A percentile compares a stretch with the other conserved stretches of the same genome.
Conservation (phyloP, 2,797 vertebrate species). For the Bradypodion ventrale region DNA sequence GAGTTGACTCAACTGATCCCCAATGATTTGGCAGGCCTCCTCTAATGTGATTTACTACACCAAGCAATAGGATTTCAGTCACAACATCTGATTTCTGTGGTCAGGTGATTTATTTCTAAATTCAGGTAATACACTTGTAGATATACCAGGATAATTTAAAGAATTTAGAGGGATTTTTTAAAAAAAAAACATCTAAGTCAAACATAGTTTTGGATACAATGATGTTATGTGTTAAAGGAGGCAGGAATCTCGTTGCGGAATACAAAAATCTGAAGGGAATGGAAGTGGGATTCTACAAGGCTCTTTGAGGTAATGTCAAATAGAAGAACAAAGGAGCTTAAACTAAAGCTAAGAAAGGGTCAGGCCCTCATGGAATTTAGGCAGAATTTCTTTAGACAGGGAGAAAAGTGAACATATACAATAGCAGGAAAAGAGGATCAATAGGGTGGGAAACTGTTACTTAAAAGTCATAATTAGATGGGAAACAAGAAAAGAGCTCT, state of each 20-base stretch:
- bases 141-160: conserved; percentile 40
- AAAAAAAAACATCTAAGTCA: conserved; percentile 44
- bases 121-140: not conserved
- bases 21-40: no score
- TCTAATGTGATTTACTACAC: no score
- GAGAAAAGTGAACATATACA: conserved; percentile 70
- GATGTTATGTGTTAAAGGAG: conserved; percentile 12
- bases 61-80: no score
- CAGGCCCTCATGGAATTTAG: conserved; percentile 78
- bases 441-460: conserved; percentile 40
- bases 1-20: no score
- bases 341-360: conserved; percentile 78
- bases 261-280: conserved; percentile 77
- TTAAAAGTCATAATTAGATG: conserved; percentile 58
- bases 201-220: conserved; percentile 52
- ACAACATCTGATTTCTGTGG: no score
- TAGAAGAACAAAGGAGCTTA: conserved; percentile 78
- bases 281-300: conserved; percentile 78
- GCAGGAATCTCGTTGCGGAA: conserved; percentile 64
- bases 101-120: no score
- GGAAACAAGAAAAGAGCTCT: conserved; percentile 24
- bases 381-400: conserved; percentile 73
- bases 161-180: conserved; percentile 28
- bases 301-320: conserved; percentile 78
- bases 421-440: conserved; percentile 68